Evolutionary conservation across 1,140 invertebrate species (phyloP).

Genomic region (Tachypleus tridentatus): DNA sequence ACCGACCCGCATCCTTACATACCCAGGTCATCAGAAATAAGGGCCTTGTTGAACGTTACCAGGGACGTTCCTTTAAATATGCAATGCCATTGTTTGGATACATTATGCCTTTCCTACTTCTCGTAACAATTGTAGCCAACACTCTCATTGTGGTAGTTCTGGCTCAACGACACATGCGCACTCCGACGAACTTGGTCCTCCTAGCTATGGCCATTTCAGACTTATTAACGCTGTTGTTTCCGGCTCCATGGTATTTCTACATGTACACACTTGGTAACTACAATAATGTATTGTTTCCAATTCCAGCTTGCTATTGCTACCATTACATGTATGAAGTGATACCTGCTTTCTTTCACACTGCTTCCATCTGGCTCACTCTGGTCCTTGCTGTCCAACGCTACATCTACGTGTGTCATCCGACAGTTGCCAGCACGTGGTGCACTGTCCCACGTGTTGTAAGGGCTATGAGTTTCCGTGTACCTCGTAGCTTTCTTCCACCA

Average conservation of each 20-base stretch:
- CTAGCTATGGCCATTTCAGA: slow-evolving; percentile 82
- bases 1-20: too few species aligned
- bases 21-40: too few species aligned
- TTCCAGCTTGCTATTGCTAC: slow-evolving; percentile 61
- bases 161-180: slow-evolving; percentile 47
- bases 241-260: slow-evolving; percentile 63
- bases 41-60: slow-evolving; percentile 22
- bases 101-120: slow-evolving; percentile 66
- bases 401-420: slow-evolving; percentile 82
- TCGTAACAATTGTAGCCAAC: slow-evolving; percentile 81
- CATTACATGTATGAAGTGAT: slow-evolving; percentile 52
- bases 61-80: slow-evolving; percentile 43
- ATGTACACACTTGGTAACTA: slow-evolving; percentile 83
- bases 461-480: slow-evolving; percentile 58
- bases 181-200: slow-evolving; percentile 54
- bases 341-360: slow-evolving; percentile 80
- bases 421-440: slow-evolving; percentile 69
- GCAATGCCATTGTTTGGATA: slow-evolving; percentile 53
- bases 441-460: slow-evolving; percentile 68
- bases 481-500: slow-evolving; percentile 63
- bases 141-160: slow-evolving; percentile 66
- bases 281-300: slow-evolving; percentile 56
- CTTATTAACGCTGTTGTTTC: slow-evolving; percentile 78
- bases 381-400: slow-evolving; percentile 76
- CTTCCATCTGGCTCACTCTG: slow-evolving; percentile 80